Percentiles rank a stretch among this genome's conserved stretches.
phyloP scores from a whole-genome alignment of 2,888 invertebrate species.

The Epistrophe eligans region DNA sequence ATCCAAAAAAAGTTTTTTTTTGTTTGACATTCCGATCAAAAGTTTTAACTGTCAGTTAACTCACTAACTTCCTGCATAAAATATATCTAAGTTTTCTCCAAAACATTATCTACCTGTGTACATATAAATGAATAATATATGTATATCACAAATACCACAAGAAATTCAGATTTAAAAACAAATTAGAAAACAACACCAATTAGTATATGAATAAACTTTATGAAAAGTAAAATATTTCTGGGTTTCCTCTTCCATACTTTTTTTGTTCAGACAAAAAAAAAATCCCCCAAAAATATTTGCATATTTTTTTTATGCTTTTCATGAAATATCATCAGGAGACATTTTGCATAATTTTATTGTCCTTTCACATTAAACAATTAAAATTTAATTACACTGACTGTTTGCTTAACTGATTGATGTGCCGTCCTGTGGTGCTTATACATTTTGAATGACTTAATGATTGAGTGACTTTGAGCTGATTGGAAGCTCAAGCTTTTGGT shows the following conservation, averaged over 20 bases:
- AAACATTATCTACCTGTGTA: background rate
- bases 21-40: background rate
- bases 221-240: background rate
- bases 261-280: background rate
- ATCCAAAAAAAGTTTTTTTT: background rate
- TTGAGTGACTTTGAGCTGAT: constrained; percentile 38
- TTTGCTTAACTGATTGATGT: constrained; percentile 53
- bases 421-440: background rate
- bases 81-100: background rate
- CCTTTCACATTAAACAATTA: constrained; percentile 57
- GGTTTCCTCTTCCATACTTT: background rate
- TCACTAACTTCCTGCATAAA: background rate
- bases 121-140: no score
- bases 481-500: constrained; percentile 2
- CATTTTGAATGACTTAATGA: constrained; percentile 40
- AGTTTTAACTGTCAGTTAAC: background rate
- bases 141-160: background rate
- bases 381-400: constrained; percentile 51
- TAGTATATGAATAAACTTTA: background rate
- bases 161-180: constrained; percentile 6
- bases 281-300: constrained; percentile 16
- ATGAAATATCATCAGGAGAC: background rate
- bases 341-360: constrained; percentile 51
- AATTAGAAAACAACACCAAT: constrained; percentile 9
- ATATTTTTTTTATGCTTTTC: constrained; percentile 17